phyloP scores from a whole-genome alignment of 2,797 vertebrate genomes.

The Neosilurus mollespiculum region DNA sequence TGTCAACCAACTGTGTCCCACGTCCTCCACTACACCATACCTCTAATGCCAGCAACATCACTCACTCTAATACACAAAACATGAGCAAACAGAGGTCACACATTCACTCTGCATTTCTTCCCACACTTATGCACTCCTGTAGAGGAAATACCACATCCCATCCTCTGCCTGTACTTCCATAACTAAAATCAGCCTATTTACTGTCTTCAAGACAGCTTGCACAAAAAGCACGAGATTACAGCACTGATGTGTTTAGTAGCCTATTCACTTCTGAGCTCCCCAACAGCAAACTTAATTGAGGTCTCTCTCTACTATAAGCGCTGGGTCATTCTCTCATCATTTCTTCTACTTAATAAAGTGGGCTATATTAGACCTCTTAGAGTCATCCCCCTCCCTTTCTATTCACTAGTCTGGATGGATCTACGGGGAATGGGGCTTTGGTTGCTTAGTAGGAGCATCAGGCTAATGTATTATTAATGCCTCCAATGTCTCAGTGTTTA shows the following conservation, averaged over 20 bases:
- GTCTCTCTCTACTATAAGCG: constrained; percentile 43
- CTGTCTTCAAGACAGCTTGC: constrained; percentile 4
- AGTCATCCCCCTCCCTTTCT: not conserved
- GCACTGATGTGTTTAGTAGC: constrained; percentile 20
- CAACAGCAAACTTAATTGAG: constrained; percentile 52
- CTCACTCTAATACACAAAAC: constrained; percentile 42
- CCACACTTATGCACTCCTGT: not conserved
- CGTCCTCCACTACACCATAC: constrained; percentile 14
- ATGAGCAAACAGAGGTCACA: constrained; percentile 41
- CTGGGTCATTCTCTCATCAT: constrained; percentile 41
- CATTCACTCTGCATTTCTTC: constrained; percentile 12
- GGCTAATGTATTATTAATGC: constrained; percentile 63
- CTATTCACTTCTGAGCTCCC: constrained; percentile 40
- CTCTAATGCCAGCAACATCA: constrained; percentile 31
- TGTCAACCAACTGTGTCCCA: constrained; percentile 41
- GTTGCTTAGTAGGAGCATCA: constrained; percentile 52
- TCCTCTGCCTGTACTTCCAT: not conserved
- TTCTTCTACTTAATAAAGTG: constrained; percentile 48
- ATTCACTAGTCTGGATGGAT: not conserved
- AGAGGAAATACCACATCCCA: not conserved
- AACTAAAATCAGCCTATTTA: constrained; percentile 9
- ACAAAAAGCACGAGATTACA: constrained; percentile 28
- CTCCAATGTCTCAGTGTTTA: constrained; percentile 58
- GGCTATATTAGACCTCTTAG: constrained; percentile 47
- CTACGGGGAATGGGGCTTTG: constrained; percentile 43